Conservation (phyloP, 1,140 invertebrate genomes). For the Neodiprion pinetum region DNA sequence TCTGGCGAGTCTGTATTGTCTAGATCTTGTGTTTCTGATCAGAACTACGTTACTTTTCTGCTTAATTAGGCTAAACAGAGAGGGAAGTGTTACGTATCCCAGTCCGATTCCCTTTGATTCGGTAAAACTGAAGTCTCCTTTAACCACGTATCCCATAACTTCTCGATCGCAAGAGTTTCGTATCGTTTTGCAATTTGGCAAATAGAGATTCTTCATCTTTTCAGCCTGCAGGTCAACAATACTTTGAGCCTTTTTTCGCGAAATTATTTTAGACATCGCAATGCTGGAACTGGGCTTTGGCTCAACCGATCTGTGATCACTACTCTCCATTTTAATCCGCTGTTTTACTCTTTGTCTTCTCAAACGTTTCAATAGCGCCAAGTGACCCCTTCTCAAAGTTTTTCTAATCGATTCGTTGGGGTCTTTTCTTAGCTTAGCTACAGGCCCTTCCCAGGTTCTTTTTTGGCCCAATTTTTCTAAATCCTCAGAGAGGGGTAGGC, state of each 20-base stretch:
- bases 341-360: constrained; percentile 63
- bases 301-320: constrained; percentile 5
- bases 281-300: too few relatives aligned
- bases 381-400: constrained; percentile 65
- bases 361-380: constrained; percentile 65
- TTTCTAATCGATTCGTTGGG: constrained; percentile 65
- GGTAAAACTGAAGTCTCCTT: constrained; percentile 74
- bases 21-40: constrained; percentile 59
- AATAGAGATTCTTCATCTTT: constrained; percentile 73
- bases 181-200: constrained; percentile 67
- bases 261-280: neutral
- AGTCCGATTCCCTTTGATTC: constrained; percentile 69
- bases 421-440: constrained; percentile 68
- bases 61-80: constrained; percentile 61
- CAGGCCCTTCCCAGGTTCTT: constrained; percentile 57
- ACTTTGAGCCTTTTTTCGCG: constrained; percentile 10
- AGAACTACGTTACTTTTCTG: constrained; percentile 50
- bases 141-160: constrained; percentile 76
- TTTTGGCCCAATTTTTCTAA: constrained; percentile 48
- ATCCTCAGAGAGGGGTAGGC: constrained; percentile 68
- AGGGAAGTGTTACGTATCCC: constrained; percentile 71
- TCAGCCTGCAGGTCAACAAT: constrained; percentile 62
- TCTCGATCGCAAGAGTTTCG: constrained; percentile 70
- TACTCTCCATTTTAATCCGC: constrained; percentile 39
- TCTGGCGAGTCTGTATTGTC: constrained; percentile 58